Percentiles rank a stretch among this genome's conserved stretches.
phyloP scores from a whole-genome alignment of 2,797 vertebrate genomes.

The Peromyscus eremicus region DNA sequence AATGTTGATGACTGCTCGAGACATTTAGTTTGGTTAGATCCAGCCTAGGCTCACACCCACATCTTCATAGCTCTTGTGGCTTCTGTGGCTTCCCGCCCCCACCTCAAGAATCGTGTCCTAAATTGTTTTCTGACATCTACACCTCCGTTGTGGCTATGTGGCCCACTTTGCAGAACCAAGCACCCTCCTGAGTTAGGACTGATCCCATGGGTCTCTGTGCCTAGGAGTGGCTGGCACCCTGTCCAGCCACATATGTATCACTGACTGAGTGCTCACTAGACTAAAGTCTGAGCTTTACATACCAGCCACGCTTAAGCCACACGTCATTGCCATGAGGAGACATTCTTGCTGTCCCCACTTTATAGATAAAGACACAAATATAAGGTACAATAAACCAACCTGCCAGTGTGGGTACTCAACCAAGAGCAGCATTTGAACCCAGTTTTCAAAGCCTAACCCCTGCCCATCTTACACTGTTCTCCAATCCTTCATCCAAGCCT shows the following conservation, averaged over 20 bases:
- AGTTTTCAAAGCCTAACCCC: not conserved
- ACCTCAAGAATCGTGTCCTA: not conserved
- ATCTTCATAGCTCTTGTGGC: not conserved
- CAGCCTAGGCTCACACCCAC: not conserved
- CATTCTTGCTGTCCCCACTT: not conserved
- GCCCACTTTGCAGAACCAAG: not conserved
- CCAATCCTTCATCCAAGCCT: not conserved
- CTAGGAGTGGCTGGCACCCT: not conserved
- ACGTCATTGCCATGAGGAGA: not conserved
- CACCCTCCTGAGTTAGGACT: not conserved
- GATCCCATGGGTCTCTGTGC: not conserved
- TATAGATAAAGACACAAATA: not conserved
- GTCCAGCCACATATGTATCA: not conserved
- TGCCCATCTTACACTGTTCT: not conserved
- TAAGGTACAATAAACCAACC: not conserved
- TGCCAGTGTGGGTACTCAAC: not conserved
- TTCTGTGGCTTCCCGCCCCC: not conserved
- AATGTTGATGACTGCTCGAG: fast-evolving
- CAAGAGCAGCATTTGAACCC: not conserved
- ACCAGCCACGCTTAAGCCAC: not conserved
- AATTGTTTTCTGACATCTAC: not conserved
- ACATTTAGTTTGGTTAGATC: not conserved
- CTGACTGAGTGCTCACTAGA: not conserved
- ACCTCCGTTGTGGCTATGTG: not conserved
- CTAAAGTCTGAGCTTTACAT: not conserved